These are phyloP conservation scores for Platycercus adscitus DNA, from an alignment of 2,113 vertebrate species.

Conservation along the genomic window DNA sequence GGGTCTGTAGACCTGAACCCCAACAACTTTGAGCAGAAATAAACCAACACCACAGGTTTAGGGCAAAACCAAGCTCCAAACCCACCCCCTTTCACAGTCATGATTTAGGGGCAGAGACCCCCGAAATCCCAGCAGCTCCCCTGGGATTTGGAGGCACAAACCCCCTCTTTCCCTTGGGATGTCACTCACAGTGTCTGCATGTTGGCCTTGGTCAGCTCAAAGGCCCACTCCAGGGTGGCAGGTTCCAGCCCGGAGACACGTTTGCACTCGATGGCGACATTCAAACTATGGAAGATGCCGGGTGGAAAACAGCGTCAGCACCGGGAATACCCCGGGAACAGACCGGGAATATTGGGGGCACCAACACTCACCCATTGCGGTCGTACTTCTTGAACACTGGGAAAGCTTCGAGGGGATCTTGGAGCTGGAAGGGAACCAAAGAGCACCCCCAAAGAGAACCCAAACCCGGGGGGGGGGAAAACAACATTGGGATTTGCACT, in stretches of 20 bases:
- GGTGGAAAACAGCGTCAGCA: background rate
- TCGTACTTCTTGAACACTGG: conserved; percentile 96
- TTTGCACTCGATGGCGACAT: conserved; percentile 90
- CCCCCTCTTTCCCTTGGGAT: background rate
- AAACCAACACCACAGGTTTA: background rate
- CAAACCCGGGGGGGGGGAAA: too few relatives aligned
- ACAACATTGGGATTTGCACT: background rate
- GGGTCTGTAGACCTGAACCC: background rate
- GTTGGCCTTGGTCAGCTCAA: conserved; percentile 93
- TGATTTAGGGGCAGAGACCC: background rate
- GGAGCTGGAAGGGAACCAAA: conserved; percentile 76
- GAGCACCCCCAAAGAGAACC: background rate
- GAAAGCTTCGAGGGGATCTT: conserved; percentile 89
- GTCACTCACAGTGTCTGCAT: conserved; percentile 91
- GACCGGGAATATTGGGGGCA: background rate
- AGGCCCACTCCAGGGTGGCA: conserved; percentile 90
- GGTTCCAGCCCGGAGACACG: conserved; percentile 84
- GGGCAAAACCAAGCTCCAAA: background rate
- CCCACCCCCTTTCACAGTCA: background rate
- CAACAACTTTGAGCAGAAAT: background rate
- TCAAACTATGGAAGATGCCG: conserved; percentile 74
- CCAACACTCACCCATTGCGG: conserved; percentile 86
- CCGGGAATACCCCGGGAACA: background rate
- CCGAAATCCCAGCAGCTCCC: background rate
- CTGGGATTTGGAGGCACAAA: background rate